Base-by-base conservation (phyloP, 2,113 vertebrate species). In the Chaetops frenatus region DNA sequence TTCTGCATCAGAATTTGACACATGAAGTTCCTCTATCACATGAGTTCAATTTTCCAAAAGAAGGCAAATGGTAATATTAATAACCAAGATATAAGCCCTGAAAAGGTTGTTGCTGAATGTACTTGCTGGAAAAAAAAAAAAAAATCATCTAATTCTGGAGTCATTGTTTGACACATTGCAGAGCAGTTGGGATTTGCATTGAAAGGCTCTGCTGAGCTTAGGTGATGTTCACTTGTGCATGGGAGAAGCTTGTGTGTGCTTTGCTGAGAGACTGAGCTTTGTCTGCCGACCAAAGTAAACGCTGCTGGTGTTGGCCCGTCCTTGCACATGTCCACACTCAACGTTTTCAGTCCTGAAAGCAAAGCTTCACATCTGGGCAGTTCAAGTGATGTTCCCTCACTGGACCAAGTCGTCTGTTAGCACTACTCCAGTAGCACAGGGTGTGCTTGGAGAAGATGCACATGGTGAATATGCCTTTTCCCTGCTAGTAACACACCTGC, bases 11-110 rank as follows among this genome's bases (percentile, higher is more conserved):
- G 60, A 81, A 92, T 92, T 86, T 73, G 76, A 93, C 86, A 84
- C 36, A 66, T 81, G 9, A 86, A 90, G 77, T 94, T 96, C 92
- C 60, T 83, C 64, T 78, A 88, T 86, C 88, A 83, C 67, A 58
- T 94, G 92, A 90, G 87, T 76, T 88, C 38, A 48, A 8, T 93
- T 95, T 94, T 95, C 93, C 86, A 84, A 78, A 88, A 88, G 82
- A 83, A 88, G 64, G 47, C 51, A 83, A 90, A 67, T 1, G 11
- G 31, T n/a, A 38, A 28, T 67, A 86, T 95, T 92, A 95, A 92
- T 96, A 95, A 80, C 82, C 20, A 29, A 81, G 64, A 48, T 45
- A 50, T 25, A 60, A 93, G n/a, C 51, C 38, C 47, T 56, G n/a
- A 90, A 96, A 94, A 92, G 86, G 44, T 60, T 18, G 53, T 48